Evolutionary conservation across 2,888 invertebrate genomes (phyloP).

Genomic region (Chloromyia formosa): DNA sequence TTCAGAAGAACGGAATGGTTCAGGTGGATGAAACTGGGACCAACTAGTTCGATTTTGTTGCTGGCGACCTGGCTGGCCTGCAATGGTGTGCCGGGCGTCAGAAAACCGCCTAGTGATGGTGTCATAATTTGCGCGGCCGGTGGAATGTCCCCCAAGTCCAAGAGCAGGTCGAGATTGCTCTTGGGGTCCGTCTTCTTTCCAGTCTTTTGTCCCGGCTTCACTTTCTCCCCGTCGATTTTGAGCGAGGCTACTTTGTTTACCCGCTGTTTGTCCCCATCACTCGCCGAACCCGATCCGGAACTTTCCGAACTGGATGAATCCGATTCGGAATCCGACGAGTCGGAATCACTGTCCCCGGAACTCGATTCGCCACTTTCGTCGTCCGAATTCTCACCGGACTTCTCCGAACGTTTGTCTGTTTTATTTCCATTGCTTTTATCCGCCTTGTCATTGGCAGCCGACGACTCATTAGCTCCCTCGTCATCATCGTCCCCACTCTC

Average conservation of each 20-base stretch:
- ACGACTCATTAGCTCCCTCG: conserved; percentile 22
- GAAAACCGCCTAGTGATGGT: conserved; percentile 81
- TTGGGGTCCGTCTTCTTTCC: conserved; percentile 57
- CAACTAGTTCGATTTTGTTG: conserved; percentile 67
- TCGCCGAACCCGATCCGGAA: conserved; percentile 54
- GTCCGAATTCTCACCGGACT: conserved; percentile 36
- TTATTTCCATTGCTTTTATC: conserved; percentile 53
- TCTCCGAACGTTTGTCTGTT: conserved; percentile 54
- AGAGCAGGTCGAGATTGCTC: conserved; percentile 80
- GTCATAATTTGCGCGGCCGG: conserved; percentile 76
- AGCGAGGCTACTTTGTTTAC: conserved; percentile 57
- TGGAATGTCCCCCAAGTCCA: conserved; percentile 82
- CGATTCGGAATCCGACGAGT: conserved; percentile 23
- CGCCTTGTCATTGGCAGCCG: conserved; percentile 52
- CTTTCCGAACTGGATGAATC: conserved; percentile 57
- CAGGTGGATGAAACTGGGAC: conserved; percentile 69
- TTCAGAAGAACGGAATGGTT: conserved; percentile 73
- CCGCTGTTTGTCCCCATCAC: conserved; percentile 37
- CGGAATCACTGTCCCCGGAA: conserved; percentile 51
- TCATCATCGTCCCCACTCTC: conserved; percentile 47
- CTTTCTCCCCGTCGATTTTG: conserved; percentile 50
- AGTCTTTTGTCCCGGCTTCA: conserved; percentile 46
- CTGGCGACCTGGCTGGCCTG: conserved; percentile 24
- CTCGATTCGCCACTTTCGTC: conserved; percentile 52
- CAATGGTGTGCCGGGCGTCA: conserved; percentile 69